These are phyloP conservation scores for Ostrea edulis DNA, from an alignment of 1,140 invertebrate genomes.

Conservation along the genomic window DNA sequence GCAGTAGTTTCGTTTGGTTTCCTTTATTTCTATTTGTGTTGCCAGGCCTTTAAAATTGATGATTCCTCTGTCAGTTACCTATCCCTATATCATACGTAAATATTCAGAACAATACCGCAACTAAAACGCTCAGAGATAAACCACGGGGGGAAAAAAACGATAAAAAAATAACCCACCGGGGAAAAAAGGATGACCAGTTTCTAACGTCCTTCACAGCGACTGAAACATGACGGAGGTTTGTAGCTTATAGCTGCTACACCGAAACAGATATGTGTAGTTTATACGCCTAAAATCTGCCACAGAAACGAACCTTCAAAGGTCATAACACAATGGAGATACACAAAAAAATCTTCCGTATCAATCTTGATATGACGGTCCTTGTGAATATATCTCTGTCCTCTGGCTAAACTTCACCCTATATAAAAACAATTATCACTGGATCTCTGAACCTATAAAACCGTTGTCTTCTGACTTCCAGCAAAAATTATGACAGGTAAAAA, in stretches of 20 bases:
- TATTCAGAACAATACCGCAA: not conserved
- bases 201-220: too few species aligned
- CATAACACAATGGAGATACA: not conserved
- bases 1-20: conserved; percentile 8
- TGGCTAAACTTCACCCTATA: not conserved
- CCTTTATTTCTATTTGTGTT: conserved; percentile 22
- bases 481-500: conserved; percentile 27
- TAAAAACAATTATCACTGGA: conserved; percentile 27
- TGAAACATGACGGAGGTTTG: too few species aligned
- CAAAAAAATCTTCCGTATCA: not conserved
- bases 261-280: too few species aligned
- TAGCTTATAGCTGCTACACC: too few species aligned
- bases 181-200: not conserved
- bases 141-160: not conserved
- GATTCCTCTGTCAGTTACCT: not conserved
- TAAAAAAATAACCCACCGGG: not conserved
- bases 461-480: not conserved
- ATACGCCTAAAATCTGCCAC: too few species aligned
- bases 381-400: conserved; percentile 16
- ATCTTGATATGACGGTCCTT: not conserved
- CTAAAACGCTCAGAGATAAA: not conserved
- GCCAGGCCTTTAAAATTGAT: conserved; percentile 10
- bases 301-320: too few species aligned
- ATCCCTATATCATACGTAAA: not conserved
- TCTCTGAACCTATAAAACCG: not conserved